Percentiles rank a stretch among this genome's conserved stretches.
These are phyloP conservation scores for Parnassius glacialis DNA, from an alignment of 2,888 invertebrate genomes.

Conservation along the genomic window DNA sequence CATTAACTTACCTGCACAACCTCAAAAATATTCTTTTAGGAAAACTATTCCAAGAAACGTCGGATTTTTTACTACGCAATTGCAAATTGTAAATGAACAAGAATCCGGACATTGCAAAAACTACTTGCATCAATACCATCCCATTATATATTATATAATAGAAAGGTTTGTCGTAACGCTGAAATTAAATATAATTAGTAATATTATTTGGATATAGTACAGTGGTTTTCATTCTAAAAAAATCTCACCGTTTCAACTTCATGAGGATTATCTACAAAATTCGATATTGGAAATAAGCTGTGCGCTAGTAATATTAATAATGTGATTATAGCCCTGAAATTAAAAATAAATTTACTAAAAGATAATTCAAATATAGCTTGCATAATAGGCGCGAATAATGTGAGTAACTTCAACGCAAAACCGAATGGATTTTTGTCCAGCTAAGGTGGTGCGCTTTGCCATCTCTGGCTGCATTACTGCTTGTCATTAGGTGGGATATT, in stretches of 20 bases:
- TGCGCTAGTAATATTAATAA: constrained; percentile 33
- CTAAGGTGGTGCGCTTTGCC: too few relatives aligned
- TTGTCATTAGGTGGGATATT: too few relatives aligned
- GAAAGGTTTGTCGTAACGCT: constrained; percentile 8
- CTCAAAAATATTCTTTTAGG: constrained; percentile 35
- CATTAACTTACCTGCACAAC: constrained; percentile 35
- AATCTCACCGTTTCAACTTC: constrained; percentile 33
- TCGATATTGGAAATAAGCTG: constrained; percentile 32
- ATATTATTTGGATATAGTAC: background rate
- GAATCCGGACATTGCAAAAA: constrained; percentile 41
- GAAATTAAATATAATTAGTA: background rate
- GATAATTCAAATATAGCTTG: too few relatives aligned
- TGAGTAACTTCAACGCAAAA: too few relatives aligned
- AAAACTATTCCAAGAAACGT: constrained; percentile 31
- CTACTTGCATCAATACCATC: constrained; percentile 35
- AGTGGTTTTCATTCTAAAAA: background rate
- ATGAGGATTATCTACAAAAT: constrained; percentile 35
- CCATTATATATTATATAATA: constrained; percentile 38
- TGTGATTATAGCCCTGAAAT: constrained; percentile 26
- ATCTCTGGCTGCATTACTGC: too few relatives aligned
- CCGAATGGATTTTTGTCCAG: too few relatives aligned
- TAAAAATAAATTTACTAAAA: background rate
- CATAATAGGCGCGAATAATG: too few relatives aligned
- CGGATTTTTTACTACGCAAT: constrained; percentile 30
- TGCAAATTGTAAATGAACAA: constrained; percentile 37